Base-by-base conservation (phyloP, 2,113 vertebrate species). In the Mustela nigripes region DNA sequence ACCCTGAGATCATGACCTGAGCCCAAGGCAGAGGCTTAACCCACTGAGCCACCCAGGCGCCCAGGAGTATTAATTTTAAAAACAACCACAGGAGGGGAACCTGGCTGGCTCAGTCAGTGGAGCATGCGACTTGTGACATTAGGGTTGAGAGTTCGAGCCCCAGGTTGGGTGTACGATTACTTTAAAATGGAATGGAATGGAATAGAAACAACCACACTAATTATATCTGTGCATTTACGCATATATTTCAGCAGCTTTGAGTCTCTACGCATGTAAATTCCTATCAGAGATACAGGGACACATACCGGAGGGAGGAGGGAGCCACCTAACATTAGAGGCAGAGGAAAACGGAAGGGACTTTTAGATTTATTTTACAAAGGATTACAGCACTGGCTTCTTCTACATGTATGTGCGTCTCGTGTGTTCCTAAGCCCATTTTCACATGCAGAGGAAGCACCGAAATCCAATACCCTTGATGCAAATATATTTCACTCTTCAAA, bases 321-420 rank as follows among this genome's bases (percentile, higher is more conserved):
- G 50, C 1, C 5, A 36, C 3, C 42, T 26, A 4, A 21, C 7
- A 3, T 1, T 7, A 76, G 45, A 16, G 74, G 33, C 58, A 7
- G 16, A 39, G 42, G 15, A 4, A 5, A 1, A 3, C 0, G 4
- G 18, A 18, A 28, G 21, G 31, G 11, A 21, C 18, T 19, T 60
- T 24, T 4, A 53, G 33, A 18, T 73, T 90, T 31, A 4, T 45
- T 56, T 73, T 28, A 18, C 53, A 15, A 63, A 73, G 14, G 1
- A 0, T 24, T 5, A 3, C 26, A 60, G 28, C 0, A 1, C 50
- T 2, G 11, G n/a, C 36, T 5, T 63, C 63, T 33, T 24, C 11
- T 19, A 16, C n/a, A 15, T 0, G 2, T 19, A 3, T 2, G 33
- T 5, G 3, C 0, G 1, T 31, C 21, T 21, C 60, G 2, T 5